Evolutionary conservation across 1,140 invertebrate species (phyloP).

Genomic region (Laodelphax striatellus): DNA sequence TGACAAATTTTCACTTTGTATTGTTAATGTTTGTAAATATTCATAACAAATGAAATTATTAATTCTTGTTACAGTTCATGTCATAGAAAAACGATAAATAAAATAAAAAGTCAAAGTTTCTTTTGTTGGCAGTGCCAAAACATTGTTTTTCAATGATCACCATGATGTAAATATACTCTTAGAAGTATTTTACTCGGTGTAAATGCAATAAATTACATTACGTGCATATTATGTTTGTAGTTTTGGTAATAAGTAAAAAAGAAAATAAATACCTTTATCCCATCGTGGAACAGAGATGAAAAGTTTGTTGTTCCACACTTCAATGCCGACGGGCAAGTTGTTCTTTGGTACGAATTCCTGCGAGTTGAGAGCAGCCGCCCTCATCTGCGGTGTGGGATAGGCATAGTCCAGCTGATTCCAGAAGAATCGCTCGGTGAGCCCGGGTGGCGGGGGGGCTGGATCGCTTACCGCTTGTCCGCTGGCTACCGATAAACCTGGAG

Average conservation of each 20-base stretch:
- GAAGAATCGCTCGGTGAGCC: conserved; percentile 50
- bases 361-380: conserved; percentile 45
- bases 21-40: too few species aligned
- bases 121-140: too few species aligned
- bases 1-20: too few species aligned
- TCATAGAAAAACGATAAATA: too few species aligned
- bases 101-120: too few species aligned
- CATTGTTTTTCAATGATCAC: too few species aligned
- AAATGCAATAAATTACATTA: too few species aligned
- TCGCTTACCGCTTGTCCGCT: neutral
- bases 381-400: conserved; percentile 45
- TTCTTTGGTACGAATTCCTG: conserved; percentile 58
- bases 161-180: too few species aligned
- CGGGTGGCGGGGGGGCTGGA: neutral
- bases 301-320: conserved; percentile 61
- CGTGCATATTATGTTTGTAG: too few species aligned
- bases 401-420: conserved; percentile 67
- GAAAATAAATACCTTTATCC: conserved; percentile 31
- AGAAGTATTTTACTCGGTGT: too few species aligned
- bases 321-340: conserved; percentile 63
- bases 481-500: neutral
- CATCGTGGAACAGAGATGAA: conserved; percentile 63
- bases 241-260: neutral
- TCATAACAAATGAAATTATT: too few species aligned
- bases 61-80: too few species aligned